These are phyloP conservation scores for Perdita meconis DNA, from an alignment of 2,888 invertebrate genomes.

Conservation along the genomic window DNA sequence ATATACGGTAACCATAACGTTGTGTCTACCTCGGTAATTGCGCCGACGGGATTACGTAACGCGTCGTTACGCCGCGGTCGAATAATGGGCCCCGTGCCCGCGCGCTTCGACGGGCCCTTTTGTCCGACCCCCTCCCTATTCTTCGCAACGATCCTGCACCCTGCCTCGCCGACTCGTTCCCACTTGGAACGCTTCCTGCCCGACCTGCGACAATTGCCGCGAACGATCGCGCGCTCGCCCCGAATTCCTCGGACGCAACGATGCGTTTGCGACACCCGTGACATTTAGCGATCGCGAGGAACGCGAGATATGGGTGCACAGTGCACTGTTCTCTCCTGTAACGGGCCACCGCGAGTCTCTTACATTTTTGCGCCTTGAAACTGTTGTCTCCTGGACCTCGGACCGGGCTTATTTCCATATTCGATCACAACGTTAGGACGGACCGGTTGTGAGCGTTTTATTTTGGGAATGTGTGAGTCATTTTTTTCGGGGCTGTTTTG, in stretches of 20 bases:
- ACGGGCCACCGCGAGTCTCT: not conserved
- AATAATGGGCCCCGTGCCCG: conserved; percentile 59
- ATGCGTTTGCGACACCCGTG: conserved; percentile 22
- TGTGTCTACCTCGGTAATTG: conserved; percentile 76
- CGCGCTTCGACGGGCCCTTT: conserved; percentile 34
- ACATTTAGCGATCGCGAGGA: conserved; percentile 24
- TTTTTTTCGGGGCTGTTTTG: too few relatives aligned
- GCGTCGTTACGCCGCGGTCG: conserved; percentile 49
- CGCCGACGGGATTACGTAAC: conserved; percentile 72
- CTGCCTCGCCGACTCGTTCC: too few relatives aligned
- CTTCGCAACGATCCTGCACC: too few relatives aligned
- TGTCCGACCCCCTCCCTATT: too few relatives aligned
- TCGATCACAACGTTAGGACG: too few relatives aligned
- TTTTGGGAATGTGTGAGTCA: too few relatives aligned
- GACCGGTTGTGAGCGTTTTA: too few relatives aligned
- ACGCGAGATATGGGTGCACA: not conserved
- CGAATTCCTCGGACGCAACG: conserved; percentile 6
- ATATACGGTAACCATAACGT: conserved; percentile 74
- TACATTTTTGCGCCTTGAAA: too few relatives aligned
- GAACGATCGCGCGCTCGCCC: not conserved
- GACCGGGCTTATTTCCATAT: too few relatives aligned
- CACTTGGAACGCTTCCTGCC: too few relatives aligned
- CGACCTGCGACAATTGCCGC: not conserved
- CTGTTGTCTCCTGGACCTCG: too few relatives aligned
- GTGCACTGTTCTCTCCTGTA: not conserved